Conservation (phyloP, 1,140 invertebrate species). For the Drosophila equinoxialis region DNA sequence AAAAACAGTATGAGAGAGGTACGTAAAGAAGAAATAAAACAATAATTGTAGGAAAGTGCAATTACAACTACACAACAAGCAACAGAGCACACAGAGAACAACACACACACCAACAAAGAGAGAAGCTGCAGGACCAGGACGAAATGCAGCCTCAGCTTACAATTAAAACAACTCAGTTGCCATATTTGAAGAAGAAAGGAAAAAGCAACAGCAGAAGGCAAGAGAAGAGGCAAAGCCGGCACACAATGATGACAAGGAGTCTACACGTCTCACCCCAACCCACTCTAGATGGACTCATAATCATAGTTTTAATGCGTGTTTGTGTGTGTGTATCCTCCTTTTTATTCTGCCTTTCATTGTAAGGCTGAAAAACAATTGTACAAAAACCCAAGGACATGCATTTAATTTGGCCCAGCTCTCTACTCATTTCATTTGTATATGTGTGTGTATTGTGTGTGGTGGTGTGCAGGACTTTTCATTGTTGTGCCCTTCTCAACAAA, state of each 20-base stretch:
- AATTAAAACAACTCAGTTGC: constrained; percentile 34
- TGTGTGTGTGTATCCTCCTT: constrained; percentile 9
- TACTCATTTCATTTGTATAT: neutral
- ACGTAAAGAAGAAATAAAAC: neutral
- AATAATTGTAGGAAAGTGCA: constrained; percentile 8
- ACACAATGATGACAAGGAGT: constrained; percentile 20
- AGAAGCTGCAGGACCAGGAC: constrained; percentile 25
- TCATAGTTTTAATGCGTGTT: constrained; percentile 23
- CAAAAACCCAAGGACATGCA: constrained; percentile 30
- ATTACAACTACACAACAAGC: constrained; percentile 7
- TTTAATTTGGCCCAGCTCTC: constrained; percentile 26
- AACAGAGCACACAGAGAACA: neutral
- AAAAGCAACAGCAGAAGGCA: neutral
- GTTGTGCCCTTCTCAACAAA: constrained; percentile 1
- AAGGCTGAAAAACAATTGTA: constrained; percentile 10
- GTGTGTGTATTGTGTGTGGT: neutral
- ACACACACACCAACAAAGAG: constrained; percentile 32
- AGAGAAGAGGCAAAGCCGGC: neutral
- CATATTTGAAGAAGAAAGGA: constrained; percentile 26
- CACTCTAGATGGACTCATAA: neutral
- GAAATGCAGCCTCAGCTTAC: constrained; percentile 10
- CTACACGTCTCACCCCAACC: neutral
- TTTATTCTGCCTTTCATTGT: constrained; percentile 33
- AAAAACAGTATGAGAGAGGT: too few relatives aligned
- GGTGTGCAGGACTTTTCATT: constrained; percentile 2